Base-by-base conservation (phyloP, 2,888 invertebrate genomes). In the Tortricodes alternella region DNA sequence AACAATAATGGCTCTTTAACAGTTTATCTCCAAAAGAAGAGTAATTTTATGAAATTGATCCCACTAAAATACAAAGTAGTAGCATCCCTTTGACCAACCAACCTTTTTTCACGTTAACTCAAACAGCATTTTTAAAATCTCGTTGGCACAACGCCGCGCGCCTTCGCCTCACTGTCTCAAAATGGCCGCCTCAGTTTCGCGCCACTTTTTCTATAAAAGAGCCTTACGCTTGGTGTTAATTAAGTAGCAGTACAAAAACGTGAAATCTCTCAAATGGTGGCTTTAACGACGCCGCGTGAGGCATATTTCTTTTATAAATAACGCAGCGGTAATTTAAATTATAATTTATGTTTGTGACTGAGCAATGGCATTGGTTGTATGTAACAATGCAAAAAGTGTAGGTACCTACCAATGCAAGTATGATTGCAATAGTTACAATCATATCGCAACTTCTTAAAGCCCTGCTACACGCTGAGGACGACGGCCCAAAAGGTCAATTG, bases 171-270 rank as follows among this genome's bases (percentile, higher is more conserved):
- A 19, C 32, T 18, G 19, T 11, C 35, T 48, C 21, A 53, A 48
- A 43, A 59, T 53, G 55, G 48, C 53, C 27, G 32, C 39, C 38
- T 32, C 16, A 13, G 27, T 50, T 56, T 56, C 56, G 56, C 56
- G 56, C 49, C 23, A 35, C 19, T 49, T 49, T 50, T 44, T 38
- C 9, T 8, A 9, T 5, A 9, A 13, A 16, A 3, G n/a, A 27
- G 29, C n/a, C 15, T 39, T 11, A 16, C 16, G 13, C 13, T 16
- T 44, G 49, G 59, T 55, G 50, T 55, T 55, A 55, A 59, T 59
- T 59, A 59, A 46, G 46, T 29, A 16, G 41, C 11, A 21, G 50
- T 23, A 50, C 55, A 59, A 59, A 59, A 59, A 55, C 46, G 50
- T 27, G 55, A 59, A 50, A 46, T 55, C 35, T 37, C 27, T 37